phyloP scores from a whole-genome alignment of 37 sponge, comb jelly and placozoan genomes.

The Cliona cf. orientalis region DNA sequence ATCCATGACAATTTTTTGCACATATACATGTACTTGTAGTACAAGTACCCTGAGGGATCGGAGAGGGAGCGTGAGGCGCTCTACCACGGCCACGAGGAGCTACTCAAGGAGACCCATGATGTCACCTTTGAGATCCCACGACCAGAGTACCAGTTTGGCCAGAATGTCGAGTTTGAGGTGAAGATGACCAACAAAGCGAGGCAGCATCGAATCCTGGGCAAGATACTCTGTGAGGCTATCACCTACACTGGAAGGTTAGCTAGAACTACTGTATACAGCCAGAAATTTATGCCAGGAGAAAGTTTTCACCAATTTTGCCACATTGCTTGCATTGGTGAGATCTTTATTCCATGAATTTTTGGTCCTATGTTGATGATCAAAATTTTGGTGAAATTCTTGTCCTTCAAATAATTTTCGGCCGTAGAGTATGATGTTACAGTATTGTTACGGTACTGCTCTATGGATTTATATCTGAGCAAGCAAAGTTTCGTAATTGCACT shows the following conservation, averaged over 20 bases:
- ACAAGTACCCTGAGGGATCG: conserved; percentile 88
- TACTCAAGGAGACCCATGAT: conserved; percentile 38
- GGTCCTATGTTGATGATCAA: too few species aligned
- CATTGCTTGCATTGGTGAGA: too few species aligned
- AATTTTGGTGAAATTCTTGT: too few species aligned
- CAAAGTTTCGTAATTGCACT: too few species aligned
- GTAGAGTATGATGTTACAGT: too few species aligned
- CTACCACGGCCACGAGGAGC: conserved; percentile 15
- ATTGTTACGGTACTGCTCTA: too few species aligned
- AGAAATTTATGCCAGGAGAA: too few species aligned
- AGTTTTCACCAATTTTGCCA: too few species aligned
- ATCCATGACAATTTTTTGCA: not conserved
- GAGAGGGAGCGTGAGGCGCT: conserved; percentile 76
- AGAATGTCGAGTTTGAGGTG: conserved; percentile 34
- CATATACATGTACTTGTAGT: conserved; percentile 20
- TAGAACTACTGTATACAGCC: too few species aligned
- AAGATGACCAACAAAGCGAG: conserved; percentile 5
- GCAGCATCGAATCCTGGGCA: conserved; percentile 11
- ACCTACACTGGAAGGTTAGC: conserved; percentile 38
- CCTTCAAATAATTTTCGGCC: too few species aligned
- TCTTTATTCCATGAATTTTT: too few species aligned
- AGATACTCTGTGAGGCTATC: conserved; percentile 34
- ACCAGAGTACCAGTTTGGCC: conserved; percentile 10
- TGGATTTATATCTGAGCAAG: too few species aligned
- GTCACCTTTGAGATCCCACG: conserved; percentile 30